Evolutionary conservation across 2,888 invertebrate genomes (phyloP), one percentile per base, ranked within the genome.

Genomic region (Drosophila gaucha): DNA sequence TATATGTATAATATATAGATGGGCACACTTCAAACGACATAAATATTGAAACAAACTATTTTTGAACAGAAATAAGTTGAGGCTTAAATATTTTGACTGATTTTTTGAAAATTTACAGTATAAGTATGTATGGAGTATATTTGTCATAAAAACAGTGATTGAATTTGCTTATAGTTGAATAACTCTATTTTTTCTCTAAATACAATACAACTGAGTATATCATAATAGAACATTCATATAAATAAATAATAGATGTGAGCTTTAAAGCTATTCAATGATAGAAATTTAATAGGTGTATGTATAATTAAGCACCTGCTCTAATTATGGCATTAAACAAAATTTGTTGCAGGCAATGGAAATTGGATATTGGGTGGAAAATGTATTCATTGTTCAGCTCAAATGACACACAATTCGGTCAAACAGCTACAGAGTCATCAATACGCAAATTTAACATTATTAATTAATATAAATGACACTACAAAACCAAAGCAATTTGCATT

Each of bases 401-500:
- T 41, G 56, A 49, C 41, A 46, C 36, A 65, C 49, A 59, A 54
- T 56, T 70, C 58, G 63, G 30, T 58, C 24, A 57, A 54, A 62
- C 62, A 65, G 56, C 43, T 62, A 50, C 6, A 55, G 57, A 74
- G 38, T 28, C 57, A 59, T 71, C 67, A 54, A 64, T 76, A 38
- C 41, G 46, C 28, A 52, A 54, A 67, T 65, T 63, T 55, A 67
- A 74, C 54, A 76, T 74, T 57, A 80, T 83, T 80, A 77, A 84
- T 82, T 74, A 84, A 78, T 66, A 75, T 73, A 47, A 73, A 79
- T 66, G 77, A 52, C 62, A 67, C 66, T 62, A 58, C 52, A 52
- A 54, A 75, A 65, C 66, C 68, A 65, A 64, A 65, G 68, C 74
- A 74, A 82, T 80, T 82, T 74, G 72, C 72, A 79, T 68, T 76